These are phyloP conservation scores for Scaptodrosophila lebanonensis DNA, from an alignment of 1,140 invertebrate genomes.

Conservation along the genomic window DNA sequence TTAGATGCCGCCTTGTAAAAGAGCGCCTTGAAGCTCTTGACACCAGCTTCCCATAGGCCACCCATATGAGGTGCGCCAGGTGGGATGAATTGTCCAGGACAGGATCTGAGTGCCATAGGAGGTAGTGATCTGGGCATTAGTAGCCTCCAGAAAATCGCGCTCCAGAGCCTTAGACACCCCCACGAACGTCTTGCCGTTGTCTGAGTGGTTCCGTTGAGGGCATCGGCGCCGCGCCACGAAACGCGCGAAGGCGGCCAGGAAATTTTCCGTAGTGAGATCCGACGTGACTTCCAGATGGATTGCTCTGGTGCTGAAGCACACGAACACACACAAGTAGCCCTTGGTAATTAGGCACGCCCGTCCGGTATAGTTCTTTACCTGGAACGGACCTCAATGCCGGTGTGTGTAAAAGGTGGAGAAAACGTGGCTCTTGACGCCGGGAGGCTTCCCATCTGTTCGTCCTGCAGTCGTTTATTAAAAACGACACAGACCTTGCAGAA, in stretches of 20 bases:
- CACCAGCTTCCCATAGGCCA: no score
- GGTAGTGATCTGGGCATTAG: no score
- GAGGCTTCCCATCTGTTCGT: conserved; percentile 3
- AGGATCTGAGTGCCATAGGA: no score
- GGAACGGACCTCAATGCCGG: conserved; percentile 69
- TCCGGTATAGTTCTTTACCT: conserved; percentile 36
- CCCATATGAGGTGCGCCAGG: no score
- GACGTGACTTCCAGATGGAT: conserved; percentile 77
- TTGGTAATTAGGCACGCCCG: no score
- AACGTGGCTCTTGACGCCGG: conserved; percentile 2
- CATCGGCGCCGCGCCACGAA: conserved; percentile 59
- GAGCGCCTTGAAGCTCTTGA: no score
- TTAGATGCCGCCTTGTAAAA: no score
- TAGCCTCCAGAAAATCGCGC: no score
- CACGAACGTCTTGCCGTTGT: conserved; percentile 60
- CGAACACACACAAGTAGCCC: no score
- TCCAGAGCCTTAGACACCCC: no score
- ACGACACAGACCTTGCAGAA: conserved; percentile 7
- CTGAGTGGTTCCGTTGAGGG: conserved; percentile 40
- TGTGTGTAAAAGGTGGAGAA: conserved; percentile 35
- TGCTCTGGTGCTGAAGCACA: no score
- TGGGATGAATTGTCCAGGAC: no score
- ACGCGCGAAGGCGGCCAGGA: conserved; percentile 59
- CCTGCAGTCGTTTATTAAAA: not conserved
- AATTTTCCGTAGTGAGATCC: conserved; percentile 55